These are phyloP conservation scores for Pseudobourletiella spinata DNA, from an alignment of 1,140 invertebrate species.

Conservation along the genomic window DNA sequence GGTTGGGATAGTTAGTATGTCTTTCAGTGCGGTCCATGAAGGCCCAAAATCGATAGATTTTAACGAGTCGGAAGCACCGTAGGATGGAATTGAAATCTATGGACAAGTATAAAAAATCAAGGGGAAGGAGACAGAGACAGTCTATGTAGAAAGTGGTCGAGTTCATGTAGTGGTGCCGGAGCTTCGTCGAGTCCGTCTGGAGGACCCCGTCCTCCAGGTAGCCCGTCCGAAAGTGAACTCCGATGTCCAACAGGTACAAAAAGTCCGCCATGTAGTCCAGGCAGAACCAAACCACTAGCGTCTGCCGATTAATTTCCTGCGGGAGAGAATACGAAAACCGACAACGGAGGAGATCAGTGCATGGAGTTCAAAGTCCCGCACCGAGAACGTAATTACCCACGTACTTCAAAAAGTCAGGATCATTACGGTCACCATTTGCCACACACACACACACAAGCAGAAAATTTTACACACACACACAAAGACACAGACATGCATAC, in stretches of 20 bases:
- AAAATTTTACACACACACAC: too few species aligned
- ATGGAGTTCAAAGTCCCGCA: too few species aligned
- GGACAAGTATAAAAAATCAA: conserved; percentile 96
- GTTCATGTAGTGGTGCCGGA: conserved; percentile 96
- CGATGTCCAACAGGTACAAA: conserved; percentile 89
- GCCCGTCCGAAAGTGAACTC: conserved; percentile 96
- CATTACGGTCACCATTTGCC: too few species aligned
- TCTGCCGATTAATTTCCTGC: conserved; percentile 61
- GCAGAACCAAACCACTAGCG: conserved; percentile 87
- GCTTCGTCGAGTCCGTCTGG: conserved; percentile 85
- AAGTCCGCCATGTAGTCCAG: conserved; percentile 95
- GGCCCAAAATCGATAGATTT: conserved; percentile 96
- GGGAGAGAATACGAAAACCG: too few species aligned
- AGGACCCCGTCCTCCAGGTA: conserved; percentile 93
- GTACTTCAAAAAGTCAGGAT: too few species aligned
- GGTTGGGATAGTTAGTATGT: conserved; percentile 97
- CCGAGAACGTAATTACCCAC: too few species aligned
- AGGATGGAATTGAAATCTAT: conserved; percentile 97
- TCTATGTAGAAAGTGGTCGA: conserved; percentile 98
- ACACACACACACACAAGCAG: too few species aligned
- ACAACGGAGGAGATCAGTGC: conserved; percentile 37
- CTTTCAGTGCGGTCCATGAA: conserved; percentile 97
- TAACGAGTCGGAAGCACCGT: conserved; percentile 91
- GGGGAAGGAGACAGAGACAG: conserved; percentile 89
- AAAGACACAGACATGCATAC: too few species aligned